phyloP scores from a whole-genome alignment of 2,113 vertebrate species.

The Heteronetta atricapilla region DNA sequence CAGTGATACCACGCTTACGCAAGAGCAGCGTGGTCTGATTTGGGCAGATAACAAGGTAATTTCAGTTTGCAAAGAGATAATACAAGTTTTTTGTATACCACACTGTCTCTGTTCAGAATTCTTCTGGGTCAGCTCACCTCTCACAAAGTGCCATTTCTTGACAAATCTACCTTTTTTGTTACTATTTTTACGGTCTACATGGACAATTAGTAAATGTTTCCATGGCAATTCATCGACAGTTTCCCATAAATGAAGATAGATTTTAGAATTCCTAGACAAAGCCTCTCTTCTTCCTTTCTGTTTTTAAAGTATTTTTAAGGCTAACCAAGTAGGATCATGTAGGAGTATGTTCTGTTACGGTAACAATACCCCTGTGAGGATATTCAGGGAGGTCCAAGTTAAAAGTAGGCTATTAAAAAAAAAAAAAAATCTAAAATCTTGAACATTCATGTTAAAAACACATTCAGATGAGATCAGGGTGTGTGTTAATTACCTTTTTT shows the following conservation, averaged over 20 bases:
- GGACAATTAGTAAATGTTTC: conserved; percentile 68
- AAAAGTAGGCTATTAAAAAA: conserved; percentile 39
- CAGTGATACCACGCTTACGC: not conserved
- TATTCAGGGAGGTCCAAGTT: conserved; percentile 38
- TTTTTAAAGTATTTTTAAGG: conserved; percentile 52
- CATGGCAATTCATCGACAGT: not conserved
- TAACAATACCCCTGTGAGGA: conserved; percentile 35
- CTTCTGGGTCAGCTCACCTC: not conserved
- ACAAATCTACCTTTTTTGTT: conserved; percentile 62
- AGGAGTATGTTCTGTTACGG: conserved; percentile 37
- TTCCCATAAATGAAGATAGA: conserved; percentile 41
- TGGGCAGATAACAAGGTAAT: not conserved
- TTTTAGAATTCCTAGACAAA: conserved; percentile 42
- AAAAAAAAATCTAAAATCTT: not conserved
- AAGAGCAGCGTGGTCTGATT: not conserved
- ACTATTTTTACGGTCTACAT: conserved; percentile 25
- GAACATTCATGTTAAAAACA: conserved; percentile 3
- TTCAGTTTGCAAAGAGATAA: not conserved
- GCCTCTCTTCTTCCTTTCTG: conserved; percentile 26
- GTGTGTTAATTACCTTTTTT: not conserved
- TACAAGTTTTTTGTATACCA: not conserved
- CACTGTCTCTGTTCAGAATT: not conserved
- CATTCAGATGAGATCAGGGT: conserved; percentile 2
- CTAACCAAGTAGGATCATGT: conserved; percentile 50
- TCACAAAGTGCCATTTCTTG: conserved; percentile 24